A percentile compares a stretch with the other conserved stretches of the same genome.
Evolutionary conservation across 2,113 vertebrate genomes (phyloP).

Genomic region (Guaruba guarouba): DNA sequence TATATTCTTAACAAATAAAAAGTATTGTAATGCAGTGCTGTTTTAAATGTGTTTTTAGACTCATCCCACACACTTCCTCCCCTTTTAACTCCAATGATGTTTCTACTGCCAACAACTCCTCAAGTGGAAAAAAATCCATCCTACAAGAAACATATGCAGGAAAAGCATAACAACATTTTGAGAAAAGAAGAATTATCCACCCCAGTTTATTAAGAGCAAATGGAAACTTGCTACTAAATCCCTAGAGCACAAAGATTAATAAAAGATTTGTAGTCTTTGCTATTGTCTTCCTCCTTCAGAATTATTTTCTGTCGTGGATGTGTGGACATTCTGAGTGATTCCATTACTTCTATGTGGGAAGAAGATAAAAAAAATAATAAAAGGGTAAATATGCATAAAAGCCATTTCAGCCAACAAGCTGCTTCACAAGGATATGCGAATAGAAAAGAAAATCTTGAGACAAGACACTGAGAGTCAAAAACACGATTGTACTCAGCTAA

Average conservation of each 20-base stretch:
- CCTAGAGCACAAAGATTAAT: neutral
- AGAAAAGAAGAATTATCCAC: neutral
- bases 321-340: neutral
- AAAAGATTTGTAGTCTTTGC: neutral
- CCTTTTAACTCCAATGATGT: neutral
- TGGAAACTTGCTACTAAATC: neutral
- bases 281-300: neutral
- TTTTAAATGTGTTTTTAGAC: neutral
- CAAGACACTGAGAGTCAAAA: neutral
- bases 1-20: neutral
- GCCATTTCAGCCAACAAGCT: neutral
- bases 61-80: neutral
- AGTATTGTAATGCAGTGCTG: neutral
- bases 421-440: neutral
- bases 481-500: accelerated
- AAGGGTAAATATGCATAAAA: neutral
- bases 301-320: neutral
- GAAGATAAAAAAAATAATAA: neutral
- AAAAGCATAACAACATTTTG: neutral
- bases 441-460: neutral
- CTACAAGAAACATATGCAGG: neutral
- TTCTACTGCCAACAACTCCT: neutral
- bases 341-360: neutral
- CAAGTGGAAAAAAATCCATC: neutral
- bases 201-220: neutral